phyloP scores from a whole-genome alignment of 2,797 vertebrate genomes.

The Arctocebus calabarensis region DNA sequence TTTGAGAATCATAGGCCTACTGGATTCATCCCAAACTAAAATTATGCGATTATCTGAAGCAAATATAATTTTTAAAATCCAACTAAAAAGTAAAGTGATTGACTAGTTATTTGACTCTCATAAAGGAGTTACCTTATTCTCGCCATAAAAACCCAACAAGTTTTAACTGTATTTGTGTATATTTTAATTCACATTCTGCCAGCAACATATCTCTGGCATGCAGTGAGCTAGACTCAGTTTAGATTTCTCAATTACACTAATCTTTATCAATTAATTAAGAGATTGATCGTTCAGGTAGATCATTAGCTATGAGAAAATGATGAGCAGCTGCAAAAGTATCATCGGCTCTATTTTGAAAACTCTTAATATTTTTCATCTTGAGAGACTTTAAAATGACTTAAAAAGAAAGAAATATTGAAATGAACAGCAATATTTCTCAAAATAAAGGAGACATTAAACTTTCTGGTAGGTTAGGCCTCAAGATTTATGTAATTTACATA shows the following conservation, averaged over 20 bases:
- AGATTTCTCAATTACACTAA: constrained; percentile 34
- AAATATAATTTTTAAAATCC: constrained; percentile 50
- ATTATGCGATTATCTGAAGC: constrained; percentile 9
- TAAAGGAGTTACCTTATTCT: neutral
- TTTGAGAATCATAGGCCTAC: neutral
- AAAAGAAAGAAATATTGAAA: neutral
- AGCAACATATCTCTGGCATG: neutral
- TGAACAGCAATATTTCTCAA: neutral
- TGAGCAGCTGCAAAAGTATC: neutral
- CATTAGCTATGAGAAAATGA: neutral
- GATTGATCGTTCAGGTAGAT: neutral
- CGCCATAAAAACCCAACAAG: neutral
- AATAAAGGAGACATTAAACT: neutral
- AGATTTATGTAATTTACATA: constrained; percentile 21
- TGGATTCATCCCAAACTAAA: neutral
- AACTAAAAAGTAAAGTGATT: neutral
- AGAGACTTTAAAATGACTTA: constrained; percentile 29
- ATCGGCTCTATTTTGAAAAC: neutral
- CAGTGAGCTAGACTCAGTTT: neutral
- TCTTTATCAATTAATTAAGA: constrained; percentile 27
- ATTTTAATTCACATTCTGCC: neutral
- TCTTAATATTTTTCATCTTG: neutral
- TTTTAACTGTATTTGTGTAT: constrained; percentile 7
- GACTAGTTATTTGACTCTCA: neutral
- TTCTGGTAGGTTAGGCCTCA: neutral